Base-by-base conservation (phyloP, 2,797 vertebrate species). In the Poecilia wingei region DNA sequence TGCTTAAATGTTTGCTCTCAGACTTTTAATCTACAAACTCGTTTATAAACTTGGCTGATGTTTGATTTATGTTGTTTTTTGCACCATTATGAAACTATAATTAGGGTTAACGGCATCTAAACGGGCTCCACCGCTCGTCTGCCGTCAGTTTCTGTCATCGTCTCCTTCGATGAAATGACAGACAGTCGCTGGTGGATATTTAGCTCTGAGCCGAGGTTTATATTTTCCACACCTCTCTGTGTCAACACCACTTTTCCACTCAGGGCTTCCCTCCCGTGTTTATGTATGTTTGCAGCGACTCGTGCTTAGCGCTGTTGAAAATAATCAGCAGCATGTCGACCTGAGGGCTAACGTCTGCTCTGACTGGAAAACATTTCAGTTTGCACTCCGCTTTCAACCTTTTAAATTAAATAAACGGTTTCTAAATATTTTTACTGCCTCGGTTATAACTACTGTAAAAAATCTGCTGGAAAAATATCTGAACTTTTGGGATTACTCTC, bases 271-370 rank as follows among this genome's bases (percentile, higher is more conserved):
- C 69, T 75, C 74, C 75, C 73, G 1, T 68, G 55, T 53, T 66
- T 66, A 47, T 41, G 49, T 12, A 39, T 71, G n/a, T 82, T 70
- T n/a, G 71, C 46, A 14, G 82, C 82, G 75, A 86, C 70, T 31
- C 68, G 25, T 68, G 71, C 47, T 61, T 6, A 2, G 28, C 72
- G 31, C 53, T n/a, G 53, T 25, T 25, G 20, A 53, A 53, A 25
- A 53, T 53, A 22, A 49, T 20, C 18, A 20, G 16, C 47, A 49
- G 18, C 47, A 7, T 6, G 49, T 51, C 6, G 20, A 22, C 20
- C 49, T 18, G 47, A 18, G 47, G 16, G 47, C 18, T 6, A 20
- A 49, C 47, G 7, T 22, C 49, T 53, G 20, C 49, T 53, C 49
- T 53, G 49, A 53, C 49, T 25, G 49, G 49, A 9, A 53, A 53